Percentiles rank a stretch among this genome's conserved stretches.
Conservation (phyloP, 2,888 invertebrate genomes). For the Phaonia tiefii region DNA sequence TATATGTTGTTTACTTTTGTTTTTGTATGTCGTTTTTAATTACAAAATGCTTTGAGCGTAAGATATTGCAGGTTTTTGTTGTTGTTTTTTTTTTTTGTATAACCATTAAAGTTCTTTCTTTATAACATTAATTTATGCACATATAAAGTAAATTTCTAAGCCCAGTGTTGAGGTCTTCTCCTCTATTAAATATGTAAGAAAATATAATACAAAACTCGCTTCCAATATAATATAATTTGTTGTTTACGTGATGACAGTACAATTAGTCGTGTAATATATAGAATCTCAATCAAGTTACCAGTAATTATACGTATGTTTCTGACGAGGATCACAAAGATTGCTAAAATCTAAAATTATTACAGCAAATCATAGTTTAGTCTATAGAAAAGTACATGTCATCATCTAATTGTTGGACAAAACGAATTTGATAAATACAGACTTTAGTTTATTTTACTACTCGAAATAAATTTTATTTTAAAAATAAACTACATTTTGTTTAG, state of each 20-base stretch:
- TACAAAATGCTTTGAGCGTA: conserved; percentile 64
- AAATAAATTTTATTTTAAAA: too few species aligned
- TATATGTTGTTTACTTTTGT: conserved; percentile 25
- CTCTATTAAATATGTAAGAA: conserved; percentile 43
- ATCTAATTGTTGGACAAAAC: too few species aligned
- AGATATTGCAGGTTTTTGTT: conserved; percentile 45
- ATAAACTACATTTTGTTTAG: too few species aligned
- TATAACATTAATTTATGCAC: conserved; percentile 63
- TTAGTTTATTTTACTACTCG: too few species aligned
- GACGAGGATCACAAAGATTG: too few species aligned
- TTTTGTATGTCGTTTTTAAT: conserved; percentile 64
- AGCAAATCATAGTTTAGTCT: too few species aligned
- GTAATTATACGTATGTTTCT: conserved; percentile 12
- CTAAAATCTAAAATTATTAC: too few species aligned
- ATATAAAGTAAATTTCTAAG: conserved; percentile 59
- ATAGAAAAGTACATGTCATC: too few species aligned
- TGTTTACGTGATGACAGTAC: not conserved
- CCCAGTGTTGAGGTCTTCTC: conserved; percentile 40
- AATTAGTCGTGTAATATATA: too few species aligned
- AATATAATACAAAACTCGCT: conserved; percentile 1
- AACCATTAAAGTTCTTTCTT: conserved; percentile 57
- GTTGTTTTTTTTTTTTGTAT: conserved; percentile 10
- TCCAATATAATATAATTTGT: not conserved
- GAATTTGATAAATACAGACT: too few species aligned
- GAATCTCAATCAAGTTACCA: not conserved